These are phyloP conservation scores for Monochamus saltuarius DNA, from an alignment of 1,140 invertebrate species.

Conservation along the genomic window DNA sequence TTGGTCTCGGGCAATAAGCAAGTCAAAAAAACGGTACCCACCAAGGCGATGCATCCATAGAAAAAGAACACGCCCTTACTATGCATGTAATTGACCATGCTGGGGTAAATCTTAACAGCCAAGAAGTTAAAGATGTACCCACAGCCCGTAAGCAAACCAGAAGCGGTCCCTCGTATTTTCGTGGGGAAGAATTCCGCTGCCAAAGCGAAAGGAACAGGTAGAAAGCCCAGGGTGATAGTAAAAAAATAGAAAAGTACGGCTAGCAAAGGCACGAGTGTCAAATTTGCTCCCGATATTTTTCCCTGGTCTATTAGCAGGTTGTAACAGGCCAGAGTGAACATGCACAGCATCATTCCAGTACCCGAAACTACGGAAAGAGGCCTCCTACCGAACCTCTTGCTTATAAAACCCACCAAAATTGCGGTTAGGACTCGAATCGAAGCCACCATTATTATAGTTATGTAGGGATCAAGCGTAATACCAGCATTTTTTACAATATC, in stretches of 20 bases:
- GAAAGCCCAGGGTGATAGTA: constrained; percentile 62
- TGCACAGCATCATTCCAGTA: constrained; percentile 60
- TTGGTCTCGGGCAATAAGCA: constrained; percentile 79
- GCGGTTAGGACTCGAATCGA: constrained; percentile 58
- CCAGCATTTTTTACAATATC: constrained; percentile 63
- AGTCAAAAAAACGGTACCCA: constrained; percentile 68
- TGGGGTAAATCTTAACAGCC: constrained; percentile 71
- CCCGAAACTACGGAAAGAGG: constrained; percentile 62
- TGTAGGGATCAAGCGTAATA: constrained; percentile 58
- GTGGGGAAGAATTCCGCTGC: constrained; percentile 73
- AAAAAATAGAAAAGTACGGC: constrained; percentile 63
- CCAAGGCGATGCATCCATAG: constrained; percentile 65
- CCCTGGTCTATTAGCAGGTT: constrained; percentile 44
- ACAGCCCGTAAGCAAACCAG: constrained; percentile 64
- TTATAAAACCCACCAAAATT: constrained; percentile 56
- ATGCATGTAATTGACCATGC: constrained; percentile 59
- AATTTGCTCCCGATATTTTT: constrained; percentile 34
- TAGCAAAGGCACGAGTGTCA: constrained; percentile 53
- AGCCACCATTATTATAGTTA: constrained; percentile 61
- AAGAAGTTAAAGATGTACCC: constrained; percentile 74
- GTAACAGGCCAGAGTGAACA: constrained; percentile 58
- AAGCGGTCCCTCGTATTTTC: constrained; percentile 66
- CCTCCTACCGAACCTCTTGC: constrained; percentile 60
- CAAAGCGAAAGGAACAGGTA: constrained; percentile 72
- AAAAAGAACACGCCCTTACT: constrained; percentile 68